These are phyloP conservation scores for Ichneumoninae sp. DNA, from an alignment of 2,888 invertebrate species.

Conservation along the genomic window DNA sequence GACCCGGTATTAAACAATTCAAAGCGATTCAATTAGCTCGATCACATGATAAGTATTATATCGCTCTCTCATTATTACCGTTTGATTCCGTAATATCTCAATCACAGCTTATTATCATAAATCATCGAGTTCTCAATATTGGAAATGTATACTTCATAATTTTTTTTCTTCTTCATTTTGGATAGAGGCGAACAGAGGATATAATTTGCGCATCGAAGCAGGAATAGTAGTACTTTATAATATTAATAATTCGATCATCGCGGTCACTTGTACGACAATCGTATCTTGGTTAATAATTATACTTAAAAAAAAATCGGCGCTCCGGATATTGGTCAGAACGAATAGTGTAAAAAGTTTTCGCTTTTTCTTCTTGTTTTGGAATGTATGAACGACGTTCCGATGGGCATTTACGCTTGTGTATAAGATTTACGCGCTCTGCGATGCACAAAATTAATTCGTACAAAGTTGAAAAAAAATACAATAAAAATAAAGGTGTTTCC, in stretches of 20 bases:
- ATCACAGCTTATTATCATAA: conserved; percentile 62
- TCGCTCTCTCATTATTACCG: conserved; percentile 46
- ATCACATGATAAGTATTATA: conserved; percentile 19
- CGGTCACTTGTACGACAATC: conserved; percentile 25
- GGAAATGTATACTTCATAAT: conserved; percentile 46
- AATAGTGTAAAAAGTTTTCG: conserved; percentile 47
- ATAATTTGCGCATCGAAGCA: conserved; percentile 56
- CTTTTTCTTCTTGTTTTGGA: conserved; percentile 47
- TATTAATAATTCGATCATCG: conserved; percentile 57
- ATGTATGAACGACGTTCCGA: conserved; percentile 44
- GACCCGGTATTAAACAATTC: conserved; percentile 25
- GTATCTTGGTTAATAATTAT: conserved; percentile 36
- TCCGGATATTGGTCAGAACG: conserved; percentile 34
- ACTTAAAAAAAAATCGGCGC: conserved; percentile 45
- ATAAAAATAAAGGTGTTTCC: neutral
- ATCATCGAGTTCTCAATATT: conserved; percentile 47
- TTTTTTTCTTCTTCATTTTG: conserved; percentile 16
- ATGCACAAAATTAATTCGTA: conserved; percentile 47
- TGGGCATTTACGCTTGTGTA: conserved; percentile 22
- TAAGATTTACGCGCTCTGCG: conserved; percentile 11
- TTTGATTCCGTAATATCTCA: conserved; percentile 56
- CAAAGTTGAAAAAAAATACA: neutral
- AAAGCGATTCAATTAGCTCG: conserved; percentile 46
- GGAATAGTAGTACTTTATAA: conserved; percentile 47
- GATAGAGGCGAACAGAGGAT: conserved; percentile 52